phyloP scores from a whole-genome alignment of 2,888 invertebrate species.

The Theretra japonica region DNA sequence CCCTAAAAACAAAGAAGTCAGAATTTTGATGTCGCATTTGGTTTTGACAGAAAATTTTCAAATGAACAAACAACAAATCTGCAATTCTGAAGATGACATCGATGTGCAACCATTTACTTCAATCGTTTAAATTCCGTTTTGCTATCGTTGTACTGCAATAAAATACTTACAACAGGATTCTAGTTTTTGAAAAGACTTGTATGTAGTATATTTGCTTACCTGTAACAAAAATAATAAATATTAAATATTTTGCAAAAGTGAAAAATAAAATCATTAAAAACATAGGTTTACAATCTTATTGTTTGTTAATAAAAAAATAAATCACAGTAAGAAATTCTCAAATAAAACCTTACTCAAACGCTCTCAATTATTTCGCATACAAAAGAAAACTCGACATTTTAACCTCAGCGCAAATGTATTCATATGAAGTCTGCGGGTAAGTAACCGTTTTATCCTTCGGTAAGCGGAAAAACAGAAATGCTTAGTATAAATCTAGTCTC shows the following conservation, averaged over 20 bases:
- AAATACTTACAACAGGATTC: not conserved
- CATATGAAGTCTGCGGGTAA: not conserved
- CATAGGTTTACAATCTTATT: not conserved
- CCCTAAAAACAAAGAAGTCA: no score
- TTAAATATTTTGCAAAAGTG: not conserved
- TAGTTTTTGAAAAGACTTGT: not conserved
- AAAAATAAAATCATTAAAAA: not conserved
- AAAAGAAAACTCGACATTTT: not conserved
- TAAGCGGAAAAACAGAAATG: constrained; percentile 7
- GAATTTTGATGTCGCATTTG: no score
- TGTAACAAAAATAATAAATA: not conserved
- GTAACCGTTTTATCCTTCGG: constrained; percentile 7
- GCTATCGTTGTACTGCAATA: no score
- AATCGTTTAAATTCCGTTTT: no score
- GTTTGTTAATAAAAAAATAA: not conserved
- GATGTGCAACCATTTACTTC: no score
- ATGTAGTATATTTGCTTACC: not conserved
- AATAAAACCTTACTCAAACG: not conserved
- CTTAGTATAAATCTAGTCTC: constrained; percentile 8
- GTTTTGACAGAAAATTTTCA: no score
- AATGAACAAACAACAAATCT: no score
- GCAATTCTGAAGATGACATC: no score
- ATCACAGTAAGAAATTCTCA: not conserved
- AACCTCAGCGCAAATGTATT: constrained; percentile 11
- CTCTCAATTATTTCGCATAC: not conserved